Conservation (phyloP, 2,888 invertebrate genomes). For the Troides oblongomaculatus region DNA sequence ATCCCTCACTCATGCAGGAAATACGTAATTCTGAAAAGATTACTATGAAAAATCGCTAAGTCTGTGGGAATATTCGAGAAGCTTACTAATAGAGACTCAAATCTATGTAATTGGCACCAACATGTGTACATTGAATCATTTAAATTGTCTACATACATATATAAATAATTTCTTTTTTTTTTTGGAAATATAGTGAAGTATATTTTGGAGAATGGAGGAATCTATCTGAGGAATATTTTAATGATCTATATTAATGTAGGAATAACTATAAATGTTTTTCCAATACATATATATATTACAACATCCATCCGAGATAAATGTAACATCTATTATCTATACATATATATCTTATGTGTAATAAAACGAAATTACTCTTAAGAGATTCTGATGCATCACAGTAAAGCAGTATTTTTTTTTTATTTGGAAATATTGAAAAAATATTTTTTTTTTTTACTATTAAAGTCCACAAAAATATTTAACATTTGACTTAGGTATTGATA, state of each 20-base stretch:
- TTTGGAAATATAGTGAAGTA: too few species aligned
- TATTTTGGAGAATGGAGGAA: too few species aligned
- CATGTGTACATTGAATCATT: slow-evolving; percentile 38
- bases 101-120: slow-evolving; percentile 58
- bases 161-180: too few species aligned
- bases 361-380: slow-evolving; percentile 5
- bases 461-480: not conserved
- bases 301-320: not conserved
- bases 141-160: too few species aligned
- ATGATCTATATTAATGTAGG: too few species aligned
- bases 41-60: not conserved
- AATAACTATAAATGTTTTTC: too few species aligned
- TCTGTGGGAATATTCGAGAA: not conserved
- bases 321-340: not conserved
- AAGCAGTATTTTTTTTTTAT: not conserved
- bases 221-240: too few species aligned
- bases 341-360: not conserved
- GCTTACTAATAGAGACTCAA: slow-evolving; percentile 41
- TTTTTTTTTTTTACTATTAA: not conserved
- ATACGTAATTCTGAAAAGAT: not conserved
- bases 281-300: not conserved
- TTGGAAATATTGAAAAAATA: slow-evolving; percentile 3
- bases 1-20: slow-evolving; percentile 10
- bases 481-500: too few species aligned
- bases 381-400: slow-evolving; percentile 6